These are phyloP conservation scores for Anoplopoma fimbria DNA, from an alignment of 2,113 vertebrate species.

Conservation along the genomic window DNA sequence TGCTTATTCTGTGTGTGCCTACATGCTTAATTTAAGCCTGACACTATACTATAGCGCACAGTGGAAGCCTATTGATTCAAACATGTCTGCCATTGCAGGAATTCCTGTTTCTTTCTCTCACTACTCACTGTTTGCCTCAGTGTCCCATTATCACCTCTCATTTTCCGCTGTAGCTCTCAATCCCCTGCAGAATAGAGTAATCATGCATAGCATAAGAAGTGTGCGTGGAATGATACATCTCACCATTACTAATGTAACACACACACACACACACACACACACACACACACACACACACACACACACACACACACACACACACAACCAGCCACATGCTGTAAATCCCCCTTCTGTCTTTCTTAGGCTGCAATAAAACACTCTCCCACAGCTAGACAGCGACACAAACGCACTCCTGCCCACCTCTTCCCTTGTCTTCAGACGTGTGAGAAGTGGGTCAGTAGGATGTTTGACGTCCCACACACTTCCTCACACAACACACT, in stretches of 20 bases:
- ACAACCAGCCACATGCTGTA: constrained; percentile 7
- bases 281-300: constrained; percentile 15
- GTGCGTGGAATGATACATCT: constrained; percentile 12
- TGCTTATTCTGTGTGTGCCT: constrained; percentile 32
- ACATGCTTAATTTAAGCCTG: constrained; percentile 22
- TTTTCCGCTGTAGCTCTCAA: background rate
- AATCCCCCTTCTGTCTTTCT: constrained; percentile 19
- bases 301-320: constrained; percentile 19
- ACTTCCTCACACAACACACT: background rate
- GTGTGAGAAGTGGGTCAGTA: constrained; percentile 69
- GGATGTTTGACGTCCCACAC: constrained; percentile 63
- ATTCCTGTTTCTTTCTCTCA: constrained; percentile 32
- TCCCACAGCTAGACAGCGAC: constrained; percentile 13
- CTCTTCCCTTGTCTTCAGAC: constrained; percentile 35
- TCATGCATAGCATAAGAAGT: constrained; percentile 29
- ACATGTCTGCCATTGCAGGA: constrained; percentile 42
- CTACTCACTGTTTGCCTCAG: background rate
- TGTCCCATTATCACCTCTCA: constrained; percentile 36
- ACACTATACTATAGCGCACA: constrained; percentile 2
- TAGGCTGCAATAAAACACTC: constrained; percentile 15
- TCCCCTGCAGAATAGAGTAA: constrained; percentile 12
- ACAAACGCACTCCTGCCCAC: constrained; percentile 25
- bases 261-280: constrained; percentile 14
- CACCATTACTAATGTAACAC: constrained; percentile 25
- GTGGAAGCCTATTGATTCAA: constrained; percentile 48